phyloP scores from a whole-genome alignment of 2,113 vertebrate species.

The Synodontis membranacea region DNA sequence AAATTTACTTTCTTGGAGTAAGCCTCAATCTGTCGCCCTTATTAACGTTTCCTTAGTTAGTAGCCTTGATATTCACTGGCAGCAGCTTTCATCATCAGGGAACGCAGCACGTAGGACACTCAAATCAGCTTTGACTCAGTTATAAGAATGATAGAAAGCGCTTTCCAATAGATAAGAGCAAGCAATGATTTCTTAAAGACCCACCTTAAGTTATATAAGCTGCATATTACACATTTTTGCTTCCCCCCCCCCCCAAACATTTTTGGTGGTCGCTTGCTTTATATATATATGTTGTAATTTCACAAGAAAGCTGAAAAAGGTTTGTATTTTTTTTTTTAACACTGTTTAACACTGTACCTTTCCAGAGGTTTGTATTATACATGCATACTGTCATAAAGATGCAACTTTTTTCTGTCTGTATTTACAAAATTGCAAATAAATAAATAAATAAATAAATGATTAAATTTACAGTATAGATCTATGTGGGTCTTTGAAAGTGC shows the following conservation, averaged over 20 bases:
- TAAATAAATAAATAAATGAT: too few species aligned
- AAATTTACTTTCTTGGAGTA: not conserved
- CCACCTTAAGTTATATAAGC: too few species aligned
- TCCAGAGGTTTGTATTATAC: not conserved
- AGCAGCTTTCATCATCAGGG: not conserved
- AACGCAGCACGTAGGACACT: not conserved
- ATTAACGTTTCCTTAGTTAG: slow-evolving; percentile 5
- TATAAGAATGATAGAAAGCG: not conserved
- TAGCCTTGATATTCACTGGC: not conserved
- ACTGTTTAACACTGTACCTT: too few species aligned
- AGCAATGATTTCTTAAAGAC: not conserved
- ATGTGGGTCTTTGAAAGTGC: not conserved
- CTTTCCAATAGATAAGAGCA: too few species aligned
- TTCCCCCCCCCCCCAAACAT: too few species aligned
- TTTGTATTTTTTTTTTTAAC: too few species aligned
- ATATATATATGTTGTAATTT: too few species aligned
- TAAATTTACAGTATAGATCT: not conserved
- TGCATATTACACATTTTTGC: too few species aligned
- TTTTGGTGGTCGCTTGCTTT: too few species aligned
- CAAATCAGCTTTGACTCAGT: not conserved
- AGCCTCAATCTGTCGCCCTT: slow-evolving; percentile 19
- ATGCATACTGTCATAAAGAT: not conserved
- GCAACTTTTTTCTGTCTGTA: not conserved
- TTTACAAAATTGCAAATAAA: not conserved
- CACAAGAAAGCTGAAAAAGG: too few species aligned